Evolutionary conservation across 1,140 invertebrate genomes (phyloP).

Genomic region (Drosophila miranda): DNA sequence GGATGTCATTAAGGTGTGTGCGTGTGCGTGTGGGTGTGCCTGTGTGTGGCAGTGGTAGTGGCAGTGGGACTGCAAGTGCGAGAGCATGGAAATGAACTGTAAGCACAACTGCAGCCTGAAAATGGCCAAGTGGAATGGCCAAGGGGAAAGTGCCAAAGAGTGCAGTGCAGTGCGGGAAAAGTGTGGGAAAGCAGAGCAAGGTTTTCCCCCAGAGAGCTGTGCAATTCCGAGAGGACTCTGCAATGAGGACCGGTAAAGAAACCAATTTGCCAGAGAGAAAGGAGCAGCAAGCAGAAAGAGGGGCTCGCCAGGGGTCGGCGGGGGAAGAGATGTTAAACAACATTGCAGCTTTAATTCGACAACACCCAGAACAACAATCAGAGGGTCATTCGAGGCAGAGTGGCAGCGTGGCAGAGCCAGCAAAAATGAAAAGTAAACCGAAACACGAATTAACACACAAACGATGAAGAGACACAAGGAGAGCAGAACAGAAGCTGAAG

Average conservation of each 20-base stretch:
- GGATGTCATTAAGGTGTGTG: conserved; percentile 72
- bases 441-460: conserved; percentile 32
- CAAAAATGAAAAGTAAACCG: conserved; percentile 31
- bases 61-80: conserved; percentile 57
- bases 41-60: conserved; percentile 14
- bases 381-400: conserved; percentile 50
- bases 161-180: not conserved
- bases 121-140: conserved; percentile 49
- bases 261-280: conserved; percentile 64
- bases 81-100: conserved; percentile 41
- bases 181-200: not conserved
- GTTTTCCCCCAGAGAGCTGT: too few relatives aligned
- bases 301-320: not conserved
- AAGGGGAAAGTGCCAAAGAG: conserved; percentile 26
- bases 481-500: not conserved
- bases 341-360: conserved; percentile 50
- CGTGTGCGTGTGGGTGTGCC: conserved; percentile 2
- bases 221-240: conserved; percentile 2
- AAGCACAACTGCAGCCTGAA: conserved; percentile 13
- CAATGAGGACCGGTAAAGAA: conserved; percentile 67
- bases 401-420: too few relatives aligned
- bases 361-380: conserved; percentile 39
- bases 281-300: conserved; percentile 28
- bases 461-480: conserved; percentile 3
- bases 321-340: conserved; percentile 47